Base-by-base conservation (phyloP, 2,797 vertebrate genomes). In the Rhinoraja longicauda region DNA sequence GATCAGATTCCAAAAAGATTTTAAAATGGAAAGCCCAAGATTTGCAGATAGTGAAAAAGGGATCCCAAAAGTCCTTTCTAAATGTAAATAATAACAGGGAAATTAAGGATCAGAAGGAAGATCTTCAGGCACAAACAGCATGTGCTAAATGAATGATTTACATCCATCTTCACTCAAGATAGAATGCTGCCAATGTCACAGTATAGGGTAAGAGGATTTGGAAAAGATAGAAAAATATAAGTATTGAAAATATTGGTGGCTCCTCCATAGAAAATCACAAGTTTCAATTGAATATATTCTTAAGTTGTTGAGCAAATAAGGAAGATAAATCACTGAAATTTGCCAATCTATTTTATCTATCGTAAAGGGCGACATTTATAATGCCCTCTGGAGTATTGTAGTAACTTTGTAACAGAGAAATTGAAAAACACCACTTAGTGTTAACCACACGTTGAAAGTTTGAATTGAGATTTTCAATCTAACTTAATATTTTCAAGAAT, bases 381-480 rank as follows among this genome's bases (percentile, higher is more conserved):
- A 57, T 84, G 2, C 3, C 8, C 29, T 53, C 53, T 53, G 57
- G 4, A 84, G 24, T 84, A 26, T 53, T 45, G 24, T 12, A 81
- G 39, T 24, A 59, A 84, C 81, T 84, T 84, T 84, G 84, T 29
- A 26, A 84, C 13, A 13, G 53, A 57, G 24, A 84, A 84, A 84
- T 57, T 84, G 53, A 84, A 82, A 53, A 84, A 12, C 24, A 57
- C 24, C 81, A 26, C 45, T 82, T 82, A 84, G 32, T 77, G 81
- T 84, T 84, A 57, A 57, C 53, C 57, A 39, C 53, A 57, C 24
- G 29, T 29, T 84, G 81, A 29, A 29, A 26, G 12, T 57, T 84
- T 57, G 81, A 59, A 57, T 81, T 84, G 45, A 84, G 9, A 84
- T 84, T 84, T 77, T 84, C 53, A 57, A 84, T 29, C 45, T 84